phyloP scores from a whole-genome alignment of 2,113 vertebrate genomes.

The Passer montanus region DNA sequence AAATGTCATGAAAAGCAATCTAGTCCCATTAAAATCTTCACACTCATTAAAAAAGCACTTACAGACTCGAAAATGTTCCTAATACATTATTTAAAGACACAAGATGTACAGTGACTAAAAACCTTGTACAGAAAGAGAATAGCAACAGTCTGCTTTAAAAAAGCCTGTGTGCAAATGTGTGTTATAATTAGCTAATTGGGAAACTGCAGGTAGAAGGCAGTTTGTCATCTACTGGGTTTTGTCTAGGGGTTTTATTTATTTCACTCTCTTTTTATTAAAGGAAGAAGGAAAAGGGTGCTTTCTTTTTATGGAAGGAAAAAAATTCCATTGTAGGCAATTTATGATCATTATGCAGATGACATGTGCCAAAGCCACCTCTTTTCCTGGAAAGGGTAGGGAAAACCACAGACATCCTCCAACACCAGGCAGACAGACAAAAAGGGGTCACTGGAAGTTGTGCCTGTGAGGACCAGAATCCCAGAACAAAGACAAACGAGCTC shows the following conservation, averaged over 20 bases:
- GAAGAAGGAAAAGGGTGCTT: neutral
- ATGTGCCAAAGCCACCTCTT: slow-evolving; percentile 1
- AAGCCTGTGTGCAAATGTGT: slow-evolving; percentile 62
- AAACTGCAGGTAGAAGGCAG: slow-evolving; percentile 69
- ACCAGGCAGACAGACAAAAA: neutral
- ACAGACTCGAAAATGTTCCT: slow-evolving; percentile 83
- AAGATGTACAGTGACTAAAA: slow-evolving; percentile 83
- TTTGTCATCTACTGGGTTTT: neutral
- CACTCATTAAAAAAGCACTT: slow-evolving; percentile 89
- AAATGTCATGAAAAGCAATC: slow-evolving; percentile 89
- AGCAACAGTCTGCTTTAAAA: slow-evolving; percentile 69
- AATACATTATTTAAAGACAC: slow-evolving; percentile 89
- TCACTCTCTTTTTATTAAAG: neutral
- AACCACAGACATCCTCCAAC: neutral
- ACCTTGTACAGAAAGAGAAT: slow-evolving; percentile 73
- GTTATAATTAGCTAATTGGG: slow-evolving; percentile 74
- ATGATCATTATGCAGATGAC: neutral
- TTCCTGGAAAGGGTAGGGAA: neutral
- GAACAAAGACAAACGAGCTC: neutral
- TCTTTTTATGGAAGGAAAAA: neutral
- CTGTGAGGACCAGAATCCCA: neutral
- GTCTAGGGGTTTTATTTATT: neutral
- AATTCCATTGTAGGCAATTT: neutral
- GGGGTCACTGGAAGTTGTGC: neutral
- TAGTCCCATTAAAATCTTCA: slow-evolving; percentile 88